Conservation (phyloP, 2,888 invertebrate genomes). For the Drosophila nigricruria region DNA sequence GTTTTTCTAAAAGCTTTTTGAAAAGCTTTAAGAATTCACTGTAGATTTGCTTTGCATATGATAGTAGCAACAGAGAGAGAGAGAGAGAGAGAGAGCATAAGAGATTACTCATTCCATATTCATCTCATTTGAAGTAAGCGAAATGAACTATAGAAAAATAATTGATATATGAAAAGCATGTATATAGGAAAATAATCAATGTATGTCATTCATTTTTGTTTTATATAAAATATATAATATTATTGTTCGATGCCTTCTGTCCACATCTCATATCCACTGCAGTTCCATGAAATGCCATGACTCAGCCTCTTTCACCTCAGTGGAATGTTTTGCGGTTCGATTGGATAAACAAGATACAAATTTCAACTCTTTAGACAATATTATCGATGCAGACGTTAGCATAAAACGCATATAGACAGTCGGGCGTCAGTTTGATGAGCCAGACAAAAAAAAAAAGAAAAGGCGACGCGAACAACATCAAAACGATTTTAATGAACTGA, state of each 20-base stretch:
- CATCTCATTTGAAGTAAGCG: neutral
- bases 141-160: neutral
- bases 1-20: neutral
- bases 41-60: neutral
- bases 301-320: slow-evolving; percentile 28
- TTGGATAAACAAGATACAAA: slow-evolving; percentile 34
- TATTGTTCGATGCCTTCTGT: neutral
- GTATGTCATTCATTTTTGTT: neutral
- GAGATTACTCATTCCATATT: neutral
- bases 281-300: slow-evolving; percentile 32
- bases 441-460: slow-evolving; percentile 26
- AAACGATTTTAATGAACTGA: slow-evolving; percentile 59
- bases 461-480: slow-evolving; percentile 21
- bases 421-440: slow-evolving; percentile 60
- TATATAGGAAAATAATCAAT: neutral
- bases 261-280: neutral
- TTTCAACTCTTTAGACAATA: slow-evolving; percentile 27
- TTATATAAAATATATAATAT: neutral
- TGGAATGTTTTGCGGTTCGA: slow-evolving; percentile 28
- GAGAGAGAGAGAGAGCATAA: neutral
- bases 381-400: slow-evolving; percentile 26
- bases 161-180: neutral
- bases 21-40: neutral
- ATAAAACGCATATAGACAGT: slow-evolving; percentile 55
- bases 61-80: neutral